Evolutionary conservation across 2,113 vertebrate genomes (phyloP), one percentile per base, ranked within the genome.

Genomic region (Hippocampus abdominalis): DNA sequence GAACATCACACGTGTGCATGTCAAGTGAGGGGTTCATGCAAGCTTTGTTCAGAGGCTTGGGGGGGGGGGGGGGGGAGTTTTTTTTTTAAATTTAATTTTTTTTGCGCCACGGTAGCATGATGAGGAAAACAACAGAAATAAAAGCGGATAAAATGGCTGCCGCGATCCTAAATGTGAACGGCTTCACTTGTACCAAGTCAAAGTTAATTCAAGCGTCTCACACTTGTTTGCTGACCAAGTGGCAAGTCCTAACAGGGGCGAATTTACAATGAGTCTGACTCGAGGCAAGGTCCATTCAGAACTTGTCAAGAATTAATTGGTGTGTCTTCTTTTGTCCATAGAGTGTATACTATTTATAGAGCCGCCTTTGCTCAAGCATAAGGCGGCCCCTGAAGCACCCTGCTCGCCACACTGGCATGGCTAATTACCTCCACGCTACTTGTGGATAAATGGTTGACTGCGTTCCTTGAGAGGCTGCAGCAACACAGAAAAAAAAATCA

Each of bases 391-490:
- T 13, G 36, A 71, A 60, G 69, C 62, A 64, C 64, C 61, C 40
- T 69, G 73, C 70, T 84, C 42, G 4, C 62, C 39, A 42, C 27
- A 75, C 81, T 72, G 79, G 79, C 73, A 81, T 77, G 83, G 81
- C 73, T 79, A 76, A 83, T 81, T 85, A 85, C 72, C 84, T 79
- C 77, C 77, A 70, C 78, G 57, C 84, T 82, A 61, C 85, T 82
- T 75, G 46, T 73, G 70, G 81, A 87, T 81, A 85, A 72, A 81
- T 1, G 75, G 68, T 68, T 68, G 74, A 79, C 85, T 74, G 79
- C 25, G 15, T 61, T 81, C 84, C 78, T 83, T 54, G 75, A 86
- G 82, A 73, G 74, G 32, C 77, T 68, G 79, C 75, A 68, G 73
- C 77, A 59, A 80, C 81, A 71, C 46, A 78, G 62, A 44, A 13